phyloP scores from a whole-genome alignment of 2,113 vertebrate species.

The Prionailurus bengalensis region DNA sequence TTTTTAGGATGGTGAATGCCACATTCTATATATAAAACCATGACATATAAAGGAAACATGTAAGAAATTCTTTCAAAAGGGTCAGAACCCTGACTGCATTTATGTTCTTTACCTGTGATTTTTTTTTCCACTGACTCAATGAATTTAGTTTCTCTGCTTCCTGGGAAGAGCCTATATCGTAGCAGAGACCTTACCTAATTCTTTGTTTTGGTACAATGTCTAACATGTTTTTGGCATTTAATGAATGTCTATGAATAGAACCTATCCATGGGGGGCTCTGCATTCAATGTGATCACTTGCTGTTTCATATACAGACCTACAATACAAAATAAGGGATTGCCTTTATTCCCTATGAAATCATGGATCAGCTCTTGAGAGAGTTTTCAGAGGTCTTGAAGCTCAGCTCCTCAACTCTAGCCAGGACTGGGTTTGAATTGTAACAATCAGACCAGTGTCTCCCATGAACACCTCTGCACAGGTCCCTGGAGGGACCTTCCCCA shows the following conservation, averaged over 20 bases:
- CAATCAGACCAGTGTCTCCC: background rate
- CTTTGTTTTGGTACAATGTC: slow-evolving; percentile 74
- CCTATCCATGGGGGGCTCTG: background rate
- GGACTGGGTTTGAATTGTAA: background rate
- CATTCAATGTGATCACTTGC: background rate
- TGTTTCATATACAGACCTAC: background rate
- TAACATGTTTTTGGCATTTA: slow-evolving; percentile 57
- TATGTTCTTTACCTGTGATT: slow-evolving; percentile 58
- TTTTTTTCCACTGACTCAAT: slow-evolving; percentile 43
- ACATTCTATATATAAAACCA: slow-evolving; percentile 75
- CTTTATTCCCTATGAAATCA: background rate
- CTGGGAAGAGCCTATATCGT: slow-evolving; percentile 42
- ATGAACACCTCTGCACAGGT: too few species aligned
- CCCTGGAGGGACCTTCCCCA: background rate
- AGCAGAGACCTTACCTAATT: slow-evolving; percentile 60
- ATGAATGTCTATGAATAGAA: slow-evolving; percentile 77
- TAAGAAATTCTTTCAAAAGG: slow-evolving; percentile 71
- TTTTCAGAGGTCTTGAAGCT: background rate
- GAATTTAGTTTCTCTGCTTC: slow-evolving; percentile 63
- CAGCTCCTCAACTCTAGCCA: background rate
- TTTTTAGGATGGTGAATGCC: slow-evolving; percentile 67
- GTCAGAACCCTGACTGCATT: slow-evolving; percentile 71
- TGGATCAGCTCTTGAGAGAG: background rate
- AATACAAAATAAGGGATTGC: background rate
- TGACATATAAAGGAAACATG: slow-evolving; percentile 72